Conservation (phyloP, 2,797 vertebrate genomes). For the Furcifer pardalis region DNA sequence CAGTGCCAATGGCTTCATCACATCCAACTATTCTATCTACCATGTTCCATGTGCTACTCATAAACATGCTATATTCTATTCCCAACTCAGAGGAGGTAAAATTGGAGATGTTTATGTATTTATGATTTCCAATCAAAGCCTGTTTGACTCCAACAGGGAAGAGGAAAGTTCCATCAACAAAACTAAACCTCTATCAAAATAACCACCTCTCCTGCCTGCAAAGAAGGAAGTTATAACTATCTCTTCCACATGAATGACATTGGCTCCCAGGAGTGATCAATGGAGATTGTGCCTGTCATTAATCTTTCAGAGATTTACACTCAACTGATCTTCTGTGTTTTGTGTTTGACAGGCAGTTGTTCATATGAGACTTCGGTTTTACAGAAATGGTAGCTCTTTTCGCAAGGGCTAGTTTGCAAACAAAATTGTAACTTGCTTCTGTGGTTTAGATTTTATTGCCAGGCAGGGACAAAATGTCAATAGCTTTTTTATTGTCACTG, state of each 20-base stretch:
- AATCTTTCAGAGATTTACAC: conserved; percentile 37
- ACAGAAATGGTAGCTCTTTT: conserved; percentile 25
- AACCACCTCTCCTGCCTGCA: conserved; percentile 3
- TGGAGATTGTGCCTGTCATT: conserved; percentile 39
- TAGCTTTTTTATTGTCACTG: neutral
- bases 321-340: conserved; percentile 43
- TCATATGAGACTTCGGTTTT: conserved; percentile 44
- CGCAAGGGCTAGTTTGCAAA: conserved; percentile 46
- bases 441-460: conserved; percentile 43
- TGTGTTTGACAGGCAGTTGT: conserved; percentile 43
- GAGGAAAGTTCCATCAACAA: conserved; percentile 18
- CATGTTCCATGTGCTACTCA: neutral
- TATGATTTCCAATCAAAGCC: conserved; percentile 12
- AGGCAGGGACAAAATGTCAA: conserved; percentile 21
- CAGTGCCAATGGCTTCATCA: no score
- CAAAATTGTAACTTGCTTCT: conserved; percentile 24
- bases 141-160: neutral
- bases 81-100: neutral
- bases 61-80: neutral
- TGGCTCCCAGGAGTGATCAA: conserved; percentile 30
- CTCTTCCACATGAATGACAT: conserved; percentile 37
- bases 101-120: neutral
- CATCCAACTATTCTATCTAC: no score
- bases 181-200: conserved; percentile 33
- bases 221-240: conserved; percentile 20